These are phyloP conservation scores for Clarias macrocephalus DNA, from an alignment of 2,113 vertebrate species.

Conservation along the genomic window DNA sequence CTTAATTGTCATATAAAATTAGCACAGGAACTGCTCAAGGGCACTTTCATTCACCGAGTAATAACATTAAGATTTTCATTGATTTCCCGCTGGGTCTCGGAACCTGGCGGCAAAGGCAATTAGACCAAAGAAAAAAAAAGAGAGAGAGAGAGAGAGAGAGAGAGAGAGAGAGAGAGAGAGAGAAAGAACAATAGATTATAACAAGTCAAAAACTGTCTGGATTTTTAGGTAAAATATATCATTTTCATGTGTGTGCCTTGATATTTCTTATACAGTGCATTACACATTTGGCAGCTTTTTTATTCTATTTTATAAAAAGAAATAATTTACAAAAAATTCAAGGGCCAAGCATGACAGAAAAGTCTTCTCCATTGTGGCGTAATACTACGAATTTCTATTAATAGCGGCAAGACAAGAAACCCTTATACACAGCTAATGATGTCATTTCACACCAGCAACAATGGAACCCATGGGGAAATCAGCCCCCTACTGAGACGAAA, in stretches of 20 bases:
- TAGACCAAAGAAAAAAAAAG: background rate
- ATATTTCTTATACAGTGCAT: background rate
- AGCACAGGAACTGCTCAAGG: constrained; percentile 34
- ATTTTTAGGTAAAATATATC: background rate
- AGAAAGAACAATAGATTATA: background rate
- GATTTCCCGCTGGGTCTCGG: constrained; percentile 45
- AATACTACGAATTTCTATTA: background rate
- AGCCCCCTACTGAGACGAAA: background rate
- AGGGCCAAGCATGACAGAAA: background rate
- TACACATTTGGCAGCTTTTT: background rate
- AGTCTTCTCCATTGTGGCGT: background rate
- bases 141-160: background rate
- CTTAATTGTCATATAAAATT: constrained; percentile 32
- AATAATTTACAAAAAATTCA: background rate
- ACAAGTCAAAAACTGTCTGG: background rate
- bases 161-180: no score
- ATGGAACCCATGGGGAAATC: background rate
- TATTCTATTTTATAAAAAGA: background rate
- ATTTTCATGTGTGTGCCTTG: background rate
- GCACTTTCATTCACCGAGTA: constrained; percentile 15
- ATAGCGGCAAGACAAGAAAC: constrained; percentile 3
- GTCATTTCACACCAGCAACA: constrained; percentile 34
- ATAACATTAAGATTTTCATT: constrained; percentile 25
- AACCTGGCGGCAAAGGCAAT: constrained; percentile 4
- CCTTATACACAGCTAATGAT: constrained; percentile 24